Percentiles rank a stretch among this genome's conserved stretches.
Conservation (phyloP, 2,888 invertebrate species). For the Pimpla rufipes region DNA sequence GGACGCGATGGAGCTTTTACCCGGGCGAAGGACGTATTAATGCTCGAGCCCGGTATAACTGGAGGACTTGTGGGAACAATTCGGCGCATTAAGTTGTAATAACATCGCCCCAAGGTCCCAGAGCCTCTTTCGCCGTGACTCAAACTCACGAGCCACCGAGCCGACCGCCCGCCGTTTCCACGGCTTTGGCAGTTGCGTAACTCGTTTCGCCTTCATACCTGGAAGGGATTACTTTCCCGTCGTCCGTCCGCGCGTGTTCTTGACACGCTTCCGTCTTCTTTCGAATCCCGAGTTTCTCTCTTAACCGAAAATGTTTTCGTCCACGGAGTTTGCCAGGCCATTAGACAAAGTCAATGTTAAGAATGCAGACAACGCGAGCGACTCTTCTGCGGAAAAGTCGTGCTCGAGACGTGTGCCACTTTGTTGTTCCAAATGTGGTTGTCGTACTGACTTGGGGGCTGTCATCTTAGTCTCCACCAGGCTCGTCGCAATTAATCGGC, state of each 20-base stretch:
- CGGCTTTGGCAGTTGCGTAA: slow-evolving; percentile 27
- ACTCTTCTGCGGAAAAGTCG: neutral
- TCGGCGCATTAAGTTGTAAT: slow-evolving; percentile 80
- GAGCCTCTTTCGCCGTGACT: slow-evolving; percentile 66
- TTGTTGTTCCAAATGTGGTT: neutral
- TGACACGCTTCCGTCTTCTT: neutral
- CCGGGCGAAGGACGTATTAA: slow-evolving; percentile 41
- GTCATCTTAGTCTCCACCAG: slow-evolving; percentile 19
- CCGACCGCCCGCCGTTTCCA: slow-evolving; percentile 2
- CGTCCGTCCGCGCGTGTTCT: slow-evolving; percentile 30
- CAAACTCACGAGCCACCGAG: slow-evolving; percentile 28
- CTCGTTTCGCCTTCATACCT: slow-evolving; percentile 37
- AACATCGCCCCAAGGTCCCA: slow-evolving; percentile 72
- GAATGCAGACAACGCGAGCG: neutral
- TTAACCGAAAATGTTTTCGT: slow-evolving; percentile 3
- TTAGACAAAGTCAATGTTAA: neutral
- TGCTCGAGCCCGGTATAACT: slow-evolving; percentile 35
- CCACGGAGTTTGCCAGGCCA: neutral
- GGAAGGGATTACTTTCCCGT: slow-evolving; percentile 39
- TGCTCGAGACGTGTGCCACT: neutral
- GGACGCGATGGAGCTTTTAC: slow-evolving; percentile 37
- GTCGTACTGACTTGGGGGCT: neutral
- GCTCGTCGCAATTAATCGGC: slow-evolving; percentile 53
- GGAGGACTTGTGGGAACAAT: slow-evolving; percentile 76
- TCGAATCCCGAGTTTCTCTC: neutral